Base-by-base conservation (phyloP, 1,140 invertebrate species). In the Zeugodacus cucurbitae region DNA sequence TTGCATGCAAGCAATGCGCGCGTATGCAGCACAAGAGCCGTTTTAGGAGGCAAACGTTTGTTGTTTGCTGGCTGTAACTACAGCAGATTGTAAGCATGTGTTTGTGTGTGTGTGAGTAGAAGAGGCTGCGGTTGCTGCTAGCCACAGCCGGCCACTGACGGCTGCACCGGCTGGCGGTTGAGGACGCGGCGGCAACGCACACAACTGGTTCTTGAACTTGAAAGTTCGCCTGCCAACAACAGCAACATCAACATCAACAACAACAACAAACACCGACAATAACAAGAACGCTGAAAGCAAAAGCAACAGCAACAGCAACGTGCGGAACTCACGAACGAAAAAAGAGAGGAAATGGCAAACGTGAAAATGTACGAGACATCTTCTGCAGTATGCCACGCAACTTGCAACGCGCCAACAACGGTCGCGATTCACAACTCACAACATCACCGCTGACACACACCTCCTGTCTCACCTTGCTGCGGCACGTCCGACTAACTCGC, bases 141-240 rank as follows among this genome's bases (percentile, higher is more conserved):
- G 74, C 41, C 74, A 48, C 74, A 82, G 74, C 74, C 74, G 74
- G 70, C 20, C 11, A 20, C 20, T 44, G 37, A 7, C 22, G 3
- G 41, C 41, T 48, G 37, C 58, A 62, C 20, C n/a, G 74, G 2
- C 74, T n/a, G 74, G 41, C 74, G 74, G n/a, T 82, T 82, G 74
- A 48, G 41, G 74, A 26, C n/a, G 57, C 54, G 74, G 34, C 4
- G n/a, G 57, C 54, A 86, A 58, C 57, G 17, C 48, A 34, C 57
- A 86, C 85, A 59, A 86, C 85, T 86, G 85, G 85, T 86, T 86
- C 85, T 86, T 86, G 85, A 86, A 86, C 85, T 86, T 86, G 85
- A 86, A 86, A 86, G 85, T 86, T 86, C 26, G 48, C 57, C 48
- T 86, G 34, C 14, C 54, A 86, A 59, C 57, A 58, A 48, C 32